Evolutionary conservation across 2,888 invertebrate genomes (phyloP), one percentile per base, ranked within the genome.

Genomic region (Thera britannica): DNA sequence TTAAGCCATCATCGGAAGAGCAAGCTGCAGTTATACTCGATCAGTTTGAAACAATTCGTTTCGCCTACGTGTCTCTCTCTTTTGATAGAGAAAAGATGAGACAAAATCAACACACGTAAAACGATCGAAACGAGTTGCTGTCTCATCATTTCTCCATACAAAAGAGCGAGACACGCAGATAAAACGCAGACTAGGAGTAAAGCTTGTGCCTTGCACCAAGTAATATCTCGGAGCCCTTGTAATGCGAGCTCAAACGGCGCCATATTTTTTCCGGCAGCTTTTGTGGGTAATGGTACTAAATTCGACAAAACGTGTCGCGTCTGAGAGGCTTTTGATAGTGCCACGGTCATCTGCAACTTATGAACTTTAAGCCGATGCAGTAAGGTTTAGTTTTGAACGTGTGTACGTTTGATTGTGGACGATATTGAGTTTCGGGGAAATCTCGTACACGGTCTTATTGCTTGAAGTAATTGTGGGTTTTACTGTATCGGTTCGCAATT

Each of bases 251-350:
- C 87, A 89, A 90, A 90, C 87, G 85, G 83, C 82, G 84, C 89
- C 92, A 90, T 92, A 91, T 92, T 92, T 92, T 77, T 91, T 88
- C 85, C 83, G 80, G 82, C 79, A 88, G 88, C 90, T 87, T 90
- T 89, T 87, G 88, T 80, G 86, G 86, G 83, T 84, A 85, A 86
- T 83, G 82, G 82, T 82, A 87, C 82, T 89, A 87, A 89, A 90
- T 89, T 90, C 77, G 81, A 82, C 79, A 82, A 83, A 82, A 80
- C 80, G 81, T 81, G 84, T 80, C 83, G 79, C 82, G 79, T 84
- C 83, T 77, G 74, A 81, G 83, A 78, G 77, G 80, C 79, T 83
- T 81, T 80, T 80, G 83, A 88, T 88, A 85, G 78, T 80, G 76
- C 73, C 41, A 48, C 63, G 60, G 60, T 70, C 66, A 66, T 70